Conservation (phyloP, 1,140 invertebrate genomes). For the Calephelis nemesis region DNA sequence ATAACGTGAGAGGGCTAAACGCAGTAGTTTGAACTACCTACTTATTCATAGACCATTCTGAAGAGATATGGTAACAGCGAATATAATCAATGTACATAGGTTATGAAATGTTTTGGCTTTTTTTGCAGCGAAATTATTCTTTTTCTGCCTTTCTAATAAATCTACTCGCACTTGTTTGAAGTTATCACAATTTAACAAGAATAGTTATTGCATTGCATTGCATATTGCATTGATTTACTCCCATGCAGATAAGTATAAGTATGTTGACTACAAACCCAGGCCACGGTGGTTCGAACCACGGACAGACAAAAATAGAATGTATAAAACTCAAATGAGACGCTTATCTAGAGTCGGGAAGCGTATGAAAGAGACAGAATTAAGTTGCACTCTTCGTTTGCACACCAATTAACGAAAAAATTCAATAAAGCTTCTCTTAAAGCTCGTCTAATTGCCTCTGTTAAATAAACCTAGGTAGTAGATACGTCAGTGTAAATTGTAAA, state of each 20-base stretch:
- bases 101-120: too few relatives aligned
- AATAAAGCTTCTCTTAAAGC: constrained; percentile 71
- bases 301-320: constrained; percentile 34
- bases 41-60: constrained; percentile 22
- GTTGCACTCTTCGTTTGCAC: constrained; percentile 71
- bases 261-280: background rate
- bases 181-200: too few relatives aligned
- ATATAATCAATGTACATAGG: background rate
- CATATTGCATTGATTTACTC: too few relatives aligned
- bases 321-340: constrained; percentile 51
- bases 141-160: too few relatives aligned
- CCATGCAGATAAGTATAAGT: background rate
- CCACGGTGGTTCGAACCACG: background rate
- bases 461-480: constrained; percentile 32
- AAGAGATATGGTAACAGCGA: constrained; percentile 35
- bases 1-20: constrained; percentile 53
- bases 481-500: background rate
- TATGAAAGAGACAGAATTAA: constrained; percentile 58
- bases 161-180: too few relatives aligned
- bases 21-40: constrained; percentile 54
- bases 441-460: constrained; percentile 73
- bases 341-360: constrained; percentile 32
- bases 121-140: too few relatives aligned
- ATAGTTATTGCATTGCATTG: too few relatives aligned
- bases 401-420: constrained; percentile 75